phyloP scores from a whole-genome alignment of 1,140 invertebrate species.

The Archegozetes longisetosus region DNA sequence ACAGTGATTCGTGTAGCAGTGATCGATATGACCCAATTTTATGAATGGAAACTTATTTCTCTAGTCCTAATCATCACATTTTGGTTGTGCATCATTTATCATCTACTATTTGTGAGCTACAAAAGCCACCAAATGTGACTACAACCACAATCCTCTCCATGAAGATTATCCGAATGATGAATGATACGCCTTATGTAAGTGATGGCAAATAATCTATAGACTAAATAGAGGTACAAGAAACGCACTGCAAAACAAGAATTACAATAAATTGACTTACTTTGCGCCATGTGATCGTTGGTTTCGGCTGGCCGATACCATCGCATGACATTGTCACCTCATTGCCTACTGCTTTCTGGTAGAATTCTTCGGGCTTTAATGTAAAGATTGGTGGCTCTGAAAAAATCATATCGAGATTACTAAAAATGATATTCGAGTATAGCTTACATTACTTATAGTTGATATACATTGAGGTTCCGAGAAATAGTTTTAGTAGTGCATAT shows the following conservation, averaged over 20 bases:
- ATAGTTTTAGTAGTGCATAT: too few species aligned
- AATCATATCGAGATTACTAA: too few species aligned
- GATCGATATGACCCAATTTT: not conserved
- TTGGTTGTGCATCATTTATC: not conserved
- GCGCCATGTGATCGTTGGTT: conserved; percentile 74
- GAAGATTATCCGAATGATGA: not conserved
- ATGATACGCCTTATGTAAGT: not conserved
- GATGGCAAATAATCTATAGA: not conserved
- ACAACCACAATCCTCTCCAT: not conserved
- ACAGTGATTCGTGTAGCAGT: too few species aligned
- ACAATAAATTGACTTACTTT: conserved; percentile 41
- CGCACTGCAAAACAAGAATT: not conserved
- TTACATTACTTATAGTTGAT: too few species aligned
- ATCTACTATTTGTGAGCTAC: not conserved
- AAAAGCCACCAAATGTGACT: not conserved
- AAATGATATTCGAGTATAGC: too few species aligned
- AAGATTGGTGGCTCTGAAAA: conserved; percentile 33
- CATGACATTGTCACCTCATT: conserved; percentile 76
- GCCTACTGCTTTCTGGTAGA: conserved; percentile 27
- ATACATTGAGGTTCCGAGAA: too few species aligned
- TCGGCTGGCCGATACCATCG: conserved; percentile 78
- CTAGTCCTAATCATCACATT: not conserved
- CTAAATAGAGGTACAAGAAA: not conserved
- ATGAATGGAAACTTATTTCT: not conserved
- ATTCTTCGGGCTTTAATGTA: conserved; percentile 28